phyloP scores from a whole-genome alignment of 2,888 invertebrate genomes.

The Polydesmus complanatus region DNA sequence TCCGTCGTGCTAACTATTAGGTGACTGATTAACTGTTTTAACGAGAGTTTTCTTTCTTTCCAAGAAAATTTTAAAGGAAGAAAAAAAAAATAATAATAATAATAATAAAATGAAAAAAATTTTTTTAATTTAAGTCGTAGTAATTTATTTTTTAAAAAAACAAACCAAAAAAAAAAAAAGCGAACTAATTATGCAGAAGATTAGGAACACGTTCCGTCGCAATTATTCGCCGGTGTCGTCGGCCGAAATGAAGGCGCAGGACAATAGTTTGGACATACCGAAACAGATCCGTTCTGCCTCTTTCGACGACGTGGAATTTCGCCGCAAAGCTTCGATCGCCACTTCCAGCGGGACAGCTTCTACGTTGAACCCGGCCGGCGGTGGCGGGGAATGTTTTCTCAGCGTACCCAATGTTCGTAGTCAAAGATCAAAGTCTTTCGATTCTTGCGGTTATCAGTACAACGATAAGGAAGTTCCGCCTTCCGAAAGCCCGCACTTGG shows the following conservation, averaged over 20 bases:
- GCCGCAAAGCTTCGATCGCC: constrained; percentile 16
- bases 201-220: constrained; percentile 8
- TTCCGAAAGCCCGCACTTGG: constrained; percentile 25
- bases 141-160: no score
- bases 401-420: constrained; percentile 21
- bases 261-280: constrained; percentile 71
- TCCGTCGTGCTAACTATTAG: no score
- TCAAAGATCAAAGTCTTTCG: constrained; percentile 64
- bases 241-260: constrained; percentile 79
- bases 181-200: constrained; percentile 9
- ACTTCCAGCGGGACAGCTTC: constrained; percentile 40
- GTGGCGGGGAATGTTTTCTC: constrained; percentile 29
- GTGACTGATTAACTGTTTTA: no score
- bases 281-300: constrained; percentile 74
- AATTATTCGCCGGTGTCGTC: constrained; percentile 3
- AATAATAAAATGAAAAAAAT: no score
- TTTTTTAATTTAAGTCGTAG: no score
- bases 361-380: constrained; percentile 37
- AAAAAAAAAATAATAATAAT: no score
- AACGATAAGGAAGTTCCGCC: constrained; percentile 43
- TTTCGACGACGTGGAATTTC: constrained; percentile 77
- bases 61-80: no score
- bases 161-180: neutral
- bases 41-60: no score
- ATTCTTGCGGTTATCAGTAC: constrained; percentile 40